A percentile compares a stretch with the other conserved stretches of the same genome.
Evolutionary conservation across 2,888 invertebrate genomes (phyloP).

Genomic region (Xylocampa areola): DNA sequence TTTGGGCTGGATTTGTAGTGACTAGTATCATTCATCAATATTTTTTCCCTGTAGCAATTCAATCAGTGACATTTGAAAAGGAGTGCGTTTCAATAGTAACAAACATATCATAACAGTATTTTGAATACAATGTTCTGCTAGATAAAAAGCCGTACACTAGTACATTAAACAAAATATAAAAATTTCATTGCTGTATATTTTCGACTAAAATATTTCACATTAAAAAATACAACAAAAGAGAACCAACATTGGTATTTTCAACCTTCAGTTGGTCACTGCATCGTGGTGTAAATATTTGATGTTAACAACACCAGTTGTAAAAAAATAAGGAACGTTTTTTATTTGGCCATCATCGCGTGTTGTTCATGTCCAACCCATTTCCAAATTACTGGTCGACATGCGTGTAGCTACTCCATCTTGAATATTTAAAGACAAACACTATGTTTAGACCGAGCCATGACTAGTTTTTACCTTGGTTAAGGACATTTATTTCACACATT

Average conservation of each 20-base stretch:
- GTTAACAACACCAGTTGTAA: conserved; percentile 48
- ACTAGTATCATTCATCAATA: background rate
- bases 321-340: conserved; percentile 60
- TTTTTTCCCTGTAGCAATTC: conserved; percentile 12
- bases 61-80: conserved; percentile 9
- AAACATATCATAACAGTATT: no score
- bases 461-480: conserved; percentile 50
- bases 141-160: conserved; percentile 18
- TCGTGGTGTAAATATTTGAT: conserved; percentile 51
- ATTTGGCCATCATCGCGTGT: conserved; percentile 81
- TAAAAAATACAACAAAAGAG: conserved; percentile 41
- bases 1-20: conserved; percentile 3
- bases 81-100: conserved; percentile 19
- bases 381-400: conserved; percentile 79
- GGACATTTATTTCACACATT: conserved; percentile 11
- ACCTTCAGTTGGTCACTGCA: conserved; percentile 47
- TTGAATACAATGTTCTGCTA: conserved; percentile 1
- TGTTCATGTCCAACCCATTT: conserved; percentile 73
- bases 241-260: conserved; percentile 38
- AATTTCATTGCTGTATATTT: conserved; percentile 20
- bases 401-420: conserved; percentile 77
- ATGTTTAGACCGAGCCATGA: conserved; percentile 67
- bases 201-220: conserved; percentile 34
- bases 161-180: conserved; percentile 20
- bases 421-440: conserved; percentile 78